phyloP scores from a whole-genome alignment of 2,113 vertebrate species.

The Vulpes lagopus region DNA sequence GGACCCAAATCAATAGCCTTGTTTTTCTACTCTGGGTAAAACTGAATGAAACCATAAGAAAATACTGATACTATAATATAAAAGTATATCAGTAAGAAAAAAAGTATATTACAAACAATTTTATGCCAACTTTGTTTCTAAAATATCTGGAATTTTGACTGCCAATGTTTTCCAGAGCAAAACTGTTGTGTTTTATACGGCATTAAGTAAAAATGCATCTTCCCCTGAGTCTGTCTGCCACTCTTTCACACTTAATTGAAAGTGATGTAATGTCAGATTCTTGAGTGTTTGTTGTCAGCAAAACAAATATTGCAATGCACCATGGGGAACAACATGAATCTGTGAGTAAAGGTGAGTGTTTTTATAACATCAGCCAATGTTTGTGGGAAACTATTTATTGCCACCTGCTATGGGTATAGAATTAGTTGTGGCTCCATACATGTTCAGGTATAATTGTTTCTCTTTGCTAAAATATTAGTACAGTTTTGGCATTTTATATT shows the following conservation, averaged over 20 bases:
- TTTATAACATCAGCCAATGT: background rate
- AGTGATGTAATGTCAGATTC: conserved; percentile 84
- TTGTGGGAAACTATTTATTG: conserved; percentile 77
- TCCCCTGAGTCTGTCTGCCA: conserved; percentile 78
- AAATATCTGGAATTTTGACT: conserved; percentile 39
- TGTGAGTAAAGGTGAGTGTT: conserved; percentile 69
- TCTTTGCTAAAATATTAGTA: conserved; percentile 9
- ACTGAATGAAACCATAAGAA: background rate
- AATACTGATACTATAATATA: background rate
- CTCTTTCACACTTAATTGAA: conserved; percentile 83
- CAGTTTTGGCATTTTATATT: conserved; percentile 19
- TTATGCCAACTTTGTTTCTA: conserved; percentile 39
- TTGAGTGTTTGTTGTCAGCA: conserved; percentile 82
- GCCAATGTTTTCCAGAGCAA: conserved; percentile 56
- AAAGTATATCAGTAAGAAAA: background rate
- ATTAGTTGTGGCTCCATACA: conserved; percentile 54
- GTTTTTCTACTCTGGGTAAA: conserved; percentile 48
- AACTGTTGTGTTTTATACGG: conserved; percentile 53
- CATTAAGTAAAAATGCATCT: conserved; percentile 75
- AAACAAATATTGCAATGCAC: conserved; percentile 78
- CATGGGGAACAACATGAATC: conserved; percentile 52
- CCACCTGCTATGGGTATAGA: background rate
- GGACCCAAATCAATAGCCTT: background rate
- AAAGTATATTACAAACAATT: conserved; percentile 45
- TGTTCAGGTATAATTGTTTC: background rate